These are phyloP conservation scores for Pomatostomus ruficeps DNA, from an alignment of 2,113 vertebrate species.

Conservation along the genomic window DNA sequence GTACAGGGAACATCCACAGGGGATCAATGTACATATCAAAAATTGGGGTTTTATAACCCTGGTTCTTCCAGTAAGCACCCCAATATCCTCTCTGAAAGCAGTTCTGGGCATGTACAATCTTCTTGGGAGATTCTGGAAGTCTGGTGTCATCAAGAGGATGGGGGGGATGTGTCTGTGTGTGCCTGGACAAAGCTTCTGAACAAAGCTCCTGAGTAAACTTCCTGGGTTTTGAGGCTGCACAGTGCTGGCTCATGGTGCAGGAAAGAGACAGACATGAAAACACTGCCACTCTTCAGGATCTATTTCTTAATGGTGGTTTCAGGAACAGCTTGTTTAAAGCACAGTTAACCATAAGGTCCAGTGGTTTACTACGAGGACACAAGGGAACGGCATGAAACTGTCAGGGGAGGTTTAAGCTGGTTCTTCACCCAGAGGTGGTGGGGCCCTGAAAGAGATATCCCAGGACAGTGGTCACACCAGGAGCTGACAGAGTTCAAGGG, in stretches of 20 bases:
- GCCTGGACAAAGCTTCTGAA: not conserved
- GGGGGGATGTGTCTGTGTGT: rapidly evolving
- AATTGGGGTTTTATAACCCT: rapidly evolving
- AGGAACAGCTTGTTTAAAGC: not conserved
- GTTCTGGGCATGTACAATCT: not conserved
- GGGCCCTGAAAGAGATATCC: not conserved
- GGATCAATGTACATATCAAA: not conserved
- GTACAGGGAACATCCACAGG: no score
- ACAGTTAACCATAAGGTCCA: not conserved
- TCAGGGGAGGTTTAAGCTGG: not conserved
- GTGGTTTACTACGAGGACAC: not conserved
- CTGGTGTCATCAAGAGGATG: rapidly evolving
- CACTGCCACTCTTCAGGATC: not conserved
- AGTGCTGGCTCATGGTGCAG: not conserved
- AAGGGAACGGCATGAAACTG: not conserved
- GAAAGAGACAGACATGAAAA: not conserved
- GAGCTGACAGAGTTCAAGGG: not conserved
- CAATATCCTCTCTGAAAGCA: not conserved
- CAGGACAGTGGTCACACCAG: not conserved
- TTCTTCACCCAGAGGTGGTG: not conserved
- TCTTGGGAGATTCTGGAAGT: not conserved
- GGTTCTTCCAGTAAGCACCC: no score
- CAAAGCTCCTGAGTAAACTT: not conserved
- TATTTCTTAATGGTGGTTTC: not conserved
- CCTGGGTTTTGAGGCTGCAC: not conserved